These are phyloP conservation scores for Diadophis punctatus DNA, from an alignment of 2,113 vertebrate species.

Conservation along the genomic window DNA sequence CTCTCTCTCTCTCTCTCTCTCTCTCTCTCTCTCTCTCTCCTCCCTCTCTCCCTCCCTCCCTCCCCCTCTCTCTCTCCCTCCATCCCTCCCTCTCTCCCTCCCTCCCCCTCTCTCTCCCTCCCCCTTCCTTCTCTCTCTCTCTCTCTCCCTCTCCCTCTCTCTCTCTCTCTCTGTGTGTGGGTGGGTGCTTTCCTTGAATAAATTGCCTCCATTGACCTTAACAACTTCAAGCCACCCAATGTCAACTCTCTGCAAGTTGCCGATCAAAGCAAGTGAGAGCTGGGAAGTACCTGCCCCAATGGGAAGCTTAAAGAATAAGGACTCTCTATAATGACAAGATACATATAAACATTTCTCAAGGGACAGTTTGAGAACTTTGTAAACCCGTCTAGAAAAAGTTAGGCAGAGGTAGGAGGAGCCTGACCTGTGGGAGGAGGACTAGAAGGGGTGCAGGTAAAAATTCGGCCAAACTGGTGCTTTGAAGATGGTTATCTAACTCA, in stretches of 20 bases:
- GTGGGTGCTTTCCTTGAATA: background rate
- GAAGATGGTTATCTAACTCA: background rate
- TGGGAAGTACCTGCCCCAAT: background rate
- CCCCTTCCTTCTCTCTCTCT: too few relatives aligned
- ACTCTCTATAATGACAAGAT: background rate
- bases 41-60: too few relatives aligned
- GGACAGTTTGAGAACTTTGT: background rate
- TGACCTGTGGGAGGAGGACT: too few relatives aligned
- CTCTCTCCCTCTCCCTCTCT: too few relatives aligned
- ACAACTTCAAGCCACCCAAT: background rate
- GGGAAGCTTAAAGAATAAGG: background rate
- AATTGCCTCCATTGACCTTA: background rate
- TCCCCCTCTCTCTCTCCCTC: too few relatives aligned
- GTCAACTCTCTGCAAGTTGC: background rate
- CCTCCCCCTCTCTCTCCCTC: too few relatives aligned
- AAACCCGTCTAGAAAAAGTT: background rate
- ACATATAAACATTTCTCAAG: background rate
- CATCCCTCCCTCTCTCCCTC: too few relatives aligned
- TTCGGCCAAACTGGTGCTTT: background rate
- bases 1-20: too few relatives aligned
- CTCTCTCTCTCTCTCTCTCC: too few relatives aligned
- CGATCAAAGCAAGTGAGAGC: background rate
- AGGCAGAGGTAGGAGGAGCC: too few relatives aligned
- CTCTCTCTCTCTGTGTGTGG: too few relatives aligned
- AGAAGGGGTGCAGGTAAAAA: background rate